Percentiles rank a stretch among this genome's conserved stretches.
These are phyloP conservation scores for Girardia tigrina DNA, from an alignment of 2,888 invertebrate genomes.

Conservation along the genomic window DNA sequence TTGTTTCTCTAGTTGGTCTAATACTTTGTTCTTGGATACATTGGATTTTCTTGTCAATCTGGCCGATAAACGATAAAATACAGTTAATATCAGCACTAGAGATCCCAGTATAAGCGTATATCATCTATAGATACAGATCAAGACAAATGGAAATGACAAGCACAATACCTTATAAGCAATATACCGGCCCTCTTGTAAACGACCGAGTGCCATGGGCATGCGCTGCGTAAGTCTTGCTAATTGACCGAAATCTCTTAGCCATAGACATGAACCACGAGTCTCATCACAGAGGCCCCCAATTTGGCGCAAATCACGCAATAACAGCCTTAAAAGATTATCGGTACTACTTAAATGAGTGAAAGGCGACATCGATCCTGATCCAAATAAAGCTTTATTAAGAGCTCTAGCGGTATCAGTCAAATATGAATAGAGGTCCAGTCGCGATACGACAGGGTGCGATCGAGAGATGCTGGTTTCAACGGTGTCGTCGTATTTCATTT, in stretches of 20 bases:
- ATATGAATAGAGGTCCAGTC: not conserved
- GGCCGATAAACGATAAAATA: not conserved
- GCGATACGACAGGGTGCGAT: not conserved
- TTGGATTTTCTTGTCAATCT: not conserved
- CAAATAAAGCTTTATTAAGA: not conserved
- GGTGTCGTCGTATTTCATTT: not conserved
- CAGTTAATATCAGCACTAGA: not conserved
- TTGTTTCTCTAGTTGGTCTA: slow-evolving; percentile 4
- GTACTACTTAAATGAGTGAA: no score
- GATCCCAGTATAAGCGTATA: not conserved
- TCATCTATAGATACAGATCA: not conserved
- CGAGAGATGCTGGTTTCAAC: no score
- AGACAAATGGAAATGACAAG: not conserved
- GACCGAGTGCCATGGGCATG: not conserved
- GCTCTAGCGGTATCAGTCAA: not conserved
- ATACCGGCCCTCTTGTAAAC: not conserved
- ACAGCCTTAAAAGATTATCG: not conserved
- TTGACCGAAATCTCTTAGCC: not conserved
- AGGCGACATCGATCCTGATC: no score
- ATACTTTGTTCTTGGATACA: slow-evolving; percentile 16
- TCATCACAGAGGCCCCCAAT: not conserved
- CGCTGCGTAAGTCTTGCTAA: not conserved
- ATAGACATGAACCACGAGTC: not conserved
- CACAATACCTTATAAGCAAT: not conserved
- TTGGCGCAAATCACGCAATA: not conserved